Base-by-base conservation (phyloP, 1,140 invertebrate species). In the Ptiloglossa arizonensis region DNA sequence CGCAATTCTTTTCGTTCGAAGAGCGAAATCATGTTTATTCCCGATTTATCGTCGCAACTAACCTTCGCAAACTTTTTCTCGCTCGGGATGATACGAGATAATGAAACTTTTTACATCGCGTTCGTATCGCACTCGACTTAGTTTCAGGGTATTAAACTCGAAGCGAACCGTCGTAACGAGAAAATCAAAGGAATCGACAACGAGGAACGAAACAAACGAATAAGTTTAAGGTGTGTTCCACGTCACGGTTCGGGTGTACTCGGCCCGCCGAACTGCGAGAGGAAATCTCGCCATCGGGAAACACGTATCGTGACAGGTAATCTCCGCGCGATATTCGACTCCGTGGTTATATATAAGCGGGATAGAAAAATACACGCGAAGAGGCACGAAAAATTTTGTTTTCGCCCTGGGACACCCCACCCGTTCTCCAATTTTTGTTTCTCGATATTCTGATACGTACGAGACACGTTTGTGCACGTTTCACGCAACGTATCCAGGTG, bases 271-370 rank as follows among this genome's bases (percentile, higher is more conserved):
- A n/a, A 66, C n/a, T 13, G 15, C 15, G 32, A 35, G 70, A 62
- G 48, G 57, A 78, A 84, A 76, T 84, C 59, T 71, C n/a, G 48
- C 48, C 60, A 44, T 17, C 38, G 50, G 69, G 54, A 78, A 81
- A 84, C 72, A 74, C 59, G 66, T 75, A 85, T 78, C 76, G 60
- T 79, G 83, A 79, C 82, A 81, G 83, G 74, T 84, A 81, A 86
- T 86, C 82, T 84, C 62, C 41, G 70, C 66, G 74, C 71, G 75
- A 79, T 56, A 86, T 84, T 86, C 50, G 60, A 57, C 52, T 68
- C 19, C 35, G 5, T 63, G 77, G 77, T 83, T 83, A 63, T 85
- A 83, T 8, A n/a, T 71, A 76, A 80, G 54, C 66, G 35, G 74
- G 59, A 83, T 57, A 75, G 76, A 70, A 79, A 79, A 74, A 83